Percentiles rank a stretch among this genome's conserved stretches.
Evolutionary conservation across 2,797 vertebrate genomes (phyloP).

Genomic region (Setipinna tenuifilis): DNA sequence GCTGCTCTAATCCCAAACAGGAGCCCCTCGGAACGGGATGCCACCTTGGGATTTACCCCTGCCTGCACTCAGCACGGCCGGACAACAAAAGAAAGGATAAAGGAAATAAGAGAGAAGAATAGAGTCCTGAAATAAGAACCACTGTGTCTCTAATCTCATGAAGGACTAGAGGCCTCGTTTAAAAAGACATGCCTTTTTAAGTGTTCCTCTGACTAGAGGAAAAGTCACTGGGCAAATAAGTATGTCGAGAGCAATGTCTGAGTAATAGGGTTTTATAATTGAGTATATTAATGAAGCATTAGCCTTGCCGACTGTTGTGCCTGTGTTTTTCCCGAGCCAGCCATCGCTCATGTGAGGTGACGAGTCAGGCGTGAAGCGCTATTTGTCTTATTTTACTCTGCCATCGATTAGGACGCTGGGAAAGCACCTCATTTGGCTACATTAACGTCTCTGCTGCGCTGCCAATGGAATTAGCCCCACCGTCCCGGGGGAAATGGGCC

Average conservation of each 20-base stretch:
- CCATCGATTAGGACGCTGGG: not conserved
- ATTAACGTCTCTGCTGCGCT: not conserved
- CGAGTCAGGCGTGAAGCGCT: not conserved
- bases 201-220: not conserved
- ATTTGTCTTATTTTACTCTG: not conserved
- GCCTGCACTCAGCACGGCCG: not conserved
- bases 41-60: not conserved
- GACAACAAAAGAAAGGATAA: not conserved
- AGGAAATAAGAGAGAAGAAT: not conserved
- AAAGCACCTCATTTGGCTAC: not conserved
- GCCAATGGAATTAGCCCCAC: not conserved
- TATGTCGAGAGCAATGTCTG: not conserved
- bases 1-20: slow-evolving; percentile 1
- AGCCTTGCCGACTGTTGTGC: not conserved
- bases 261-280: not conserved
- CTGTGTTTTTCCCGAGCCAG: not conserved
- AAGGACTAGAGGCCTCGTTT: not conserved
- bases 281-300: not conserved
- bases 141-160: not conserved
- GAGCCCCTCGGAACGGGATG: not conserved
- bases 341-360: not conserved
- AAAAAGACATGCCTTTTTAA: not conserved
- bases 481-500: not conserved
- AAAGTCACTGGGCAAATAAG: not conserved
- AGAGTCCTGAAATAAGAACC: not conserved